Percentiles rank a stretch among this genome's conserved stretches.
These are phyloP conservation scores for Tapirus indicus DNA, from an alignment of 2,797 vertebrate genomes.

Conservation along the genomic window DNA sequence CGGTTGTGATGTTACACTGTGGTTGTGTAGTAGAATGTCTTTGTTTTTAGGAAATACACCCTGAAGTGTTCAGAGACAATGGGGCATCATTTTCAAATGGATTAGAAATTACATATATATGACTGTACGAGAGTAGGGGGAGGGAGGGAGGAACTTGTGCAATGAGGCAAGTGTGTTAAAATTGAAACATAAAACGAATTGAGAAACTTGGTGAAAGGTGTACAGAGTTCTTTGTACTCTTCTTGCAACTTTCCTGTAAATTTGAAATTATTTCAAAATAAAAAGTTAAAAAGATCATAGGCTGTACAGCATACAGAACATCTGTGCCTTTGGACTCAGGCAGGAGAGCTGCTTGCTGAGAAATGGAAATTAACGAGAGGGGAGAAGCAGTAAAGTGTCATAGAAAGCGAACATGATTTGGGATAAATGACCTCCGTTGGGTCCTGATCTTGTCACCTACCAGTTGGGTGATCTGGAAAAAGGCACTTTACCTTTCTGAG, in stretches of 20 bases:
- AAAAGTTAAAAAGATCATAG: background rate
- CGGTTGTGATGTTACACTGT: background rate
- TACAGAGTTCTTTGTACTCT: background rate
- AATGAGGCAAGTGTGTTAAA: background rate
- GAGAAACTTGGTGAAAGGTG: background rate
- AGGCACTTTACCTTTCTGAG: background rate
- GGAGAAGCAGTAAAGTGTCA: background rate
- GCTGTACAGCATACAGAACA: background rate
- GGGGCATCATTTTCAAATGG: background rate
- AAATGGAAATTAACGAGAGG: background rate
- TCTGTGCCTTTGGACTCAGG: background rate
- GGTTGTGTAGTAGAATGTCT: background rate
- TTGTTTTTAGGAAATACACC: background rate
- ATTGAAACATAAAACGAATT: background rate
- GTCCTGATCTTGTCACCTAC: background rate
- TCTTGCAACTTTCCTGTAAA: slow-evolving; percentile 11
- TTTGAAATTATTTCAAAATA: slow-evolving; percentile 46
- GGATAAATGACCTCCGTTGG: background rate
- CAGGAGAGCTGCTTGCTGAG: background rate
- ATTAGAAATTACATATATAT: background rate
- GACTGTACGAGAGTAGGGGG: rapidly evolving
- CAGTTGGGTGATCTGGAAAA: background rate
- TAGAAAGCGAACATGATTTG: background rate
- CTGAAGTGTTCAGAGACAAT: background rate
- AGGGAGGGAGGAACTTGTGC: rapidly evolving